Conservation (phyloP, 2,113 vertebrate genomes). For the Neolamprologus brichardi region DNA sequence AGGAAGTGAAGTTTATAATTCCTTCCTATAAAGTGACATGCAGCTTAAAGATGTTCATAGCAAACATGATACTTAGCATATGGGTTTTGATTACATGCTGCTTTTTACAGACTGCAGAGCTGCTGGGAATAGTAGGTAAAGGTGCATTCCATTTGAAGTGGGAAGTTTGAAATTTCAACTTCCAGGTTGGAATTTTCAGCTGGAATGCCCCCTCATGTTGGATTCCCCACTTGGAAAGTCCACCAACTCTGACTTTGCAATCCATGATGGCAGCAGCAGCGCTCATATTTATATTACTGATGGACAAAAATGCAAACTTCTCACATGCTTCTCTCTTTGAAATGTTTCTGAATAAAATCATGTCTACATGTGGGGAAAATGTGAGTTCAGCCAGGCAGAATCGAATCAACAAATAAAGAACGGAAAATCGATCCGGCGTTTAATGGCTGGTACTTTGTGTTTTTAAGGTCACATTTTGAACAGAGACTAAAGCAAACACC, state of each 20-base stretch:
- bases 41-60: not conserved
- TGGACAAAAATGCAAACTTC: not conserved
- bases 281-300: not conserved
- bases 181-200: not conserved
- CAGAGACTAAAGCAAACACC: not conserved
- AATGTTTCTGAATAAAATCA: not conserved
- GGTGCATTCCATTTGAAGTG: not conserved
- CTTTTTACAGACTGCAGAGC: not conserved
- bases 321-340: not conserved
- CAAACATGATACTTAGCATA: not conserved
- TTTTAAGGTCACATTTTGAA: not conserved
- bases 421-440: not conserved
- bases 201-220: not conserved
- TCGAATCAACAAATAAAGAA: not conserved
- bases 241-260: not conserved
- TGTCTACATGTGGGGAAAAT: fast-evolving
- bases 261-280: fast-evolving
- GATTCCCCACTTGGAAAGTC: not conserved
- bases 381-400: not conserved
- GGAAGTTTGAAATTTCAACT: not conserved
- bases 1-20: not conserved
- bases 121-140: no score
- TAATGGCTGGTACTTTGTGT: not conserved
- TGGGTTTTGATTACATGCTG: not conserved
- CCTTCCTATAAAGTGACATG: not conserved